These are phyloP conservation scores for Cryptosula pallasiana DNA, from an alignment of 2,888 invertebrate species.

Conservation along the genomic window DNA sequence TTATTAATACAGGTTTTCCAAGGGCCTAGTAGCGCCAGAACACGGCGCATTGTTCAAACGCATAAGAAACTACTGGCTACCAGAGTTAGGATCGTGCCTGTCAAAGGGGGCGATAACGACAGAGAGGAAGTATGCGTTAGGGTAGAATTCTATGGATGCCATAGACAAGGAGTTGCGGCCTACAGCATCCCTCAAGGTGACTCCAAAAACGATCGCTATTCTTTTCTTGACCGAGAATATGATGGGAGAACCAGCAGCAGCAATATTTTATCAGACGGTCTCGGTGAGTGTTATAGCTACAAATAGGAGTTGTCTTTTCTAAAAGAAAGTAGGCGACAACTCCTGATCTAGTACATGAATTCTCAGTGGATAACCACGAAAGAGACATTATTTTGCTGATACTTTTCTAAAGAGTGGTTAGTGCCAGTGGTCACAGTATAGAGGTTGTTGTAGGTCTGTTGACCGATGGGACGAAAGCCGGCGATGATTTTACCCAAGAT, in stretches of 20 bases:
- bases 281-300: background rate
- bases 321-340: background rate
- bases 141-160: conserved; percentile 82
- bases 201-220: background rate
- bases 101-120: conserved; percentile 74
- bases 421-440: too few species aligned
- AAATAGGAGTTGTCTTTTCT: background rate
- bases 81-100: conserved; percentile 76
- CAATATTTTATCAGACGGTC: background rate
- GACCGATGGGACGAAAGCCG: conserved; percentile 72
- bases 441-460: conserved; percentile 76
- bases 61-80: conserved; percentile 81
- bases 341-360: too few species aligned
- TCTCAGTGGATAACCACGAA: too few species aligned
- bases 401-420: too few species aligned
- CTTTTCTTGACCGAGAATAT: background rate
- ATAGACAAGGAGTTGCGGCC: conserved; percentile 69
- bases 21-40: conserved; percentile 82
- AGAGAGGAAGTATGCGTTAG: conserved; percentile 84
- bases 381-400: too few species aligned
- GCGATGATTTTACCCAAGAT: conserved; percentile 67
- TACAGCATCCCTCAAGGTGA: conserved; percentile 12
- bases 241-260: background rate
- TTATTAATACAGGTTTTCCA: conserved; percentile 69
- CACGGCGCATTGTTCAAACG: conserved; percentile 67